phyloP scores from a whole-genome alignment of 2,888 invertebrate genomes.

The Macrosiphum euphorbiae region DNA sequence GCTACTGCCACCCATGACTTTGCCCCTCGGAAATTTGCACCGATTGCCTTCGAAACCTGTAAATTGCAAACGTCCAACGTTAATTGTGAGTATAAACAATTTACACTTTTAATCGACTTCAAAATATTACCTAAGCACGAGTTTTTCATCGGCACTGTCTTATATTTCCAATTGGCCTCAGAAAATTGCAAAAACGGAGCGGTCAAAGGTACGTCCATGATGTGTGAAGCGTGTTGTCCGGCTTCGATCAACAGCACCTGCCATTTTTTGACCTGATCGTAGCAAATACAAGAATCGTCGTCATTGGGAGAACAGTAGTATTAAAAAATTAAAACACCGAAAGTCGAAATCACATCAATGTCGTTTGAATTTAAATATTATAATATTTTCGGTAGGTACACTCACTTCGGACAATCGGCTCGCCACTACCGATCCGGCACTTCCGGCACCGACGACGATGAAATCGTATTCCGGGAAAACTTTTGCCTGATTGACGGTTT shows the following conservation, averaged over 20 bases:
- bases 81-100: neutral
- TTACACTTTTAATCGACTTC: neutral
- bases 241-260: constrained; percentile 73
- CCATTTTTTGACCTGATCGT: constrained; percentile 69
- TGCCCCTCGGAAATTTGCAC: neutral
- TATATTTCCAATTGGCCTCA: constrained; percentile 73
- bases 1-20: constrained; percentile 80
- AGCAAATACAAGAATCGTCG: neutral
- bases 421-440: constrained; percentile 71
- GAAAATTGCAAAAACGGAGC: constrained; percentile 72
- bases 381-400: neutral
- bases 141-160: constrained; percentile 71
- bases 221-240: constrained; percentile 71
- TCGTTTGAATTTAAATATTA: neutral
- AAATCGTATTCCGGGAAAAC: constrained; percentile 77
- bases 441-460: constrained; percentile 82
- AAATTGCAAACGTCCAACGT: neutral
- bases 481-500: constrained; percentile 75
- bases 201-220: constrained; percentile 72
- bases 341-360: neutral
- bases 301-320: neutral
- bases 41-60: constrained; percentile 44
- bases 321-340: neutral
- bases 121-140: constrained; percentile 69
- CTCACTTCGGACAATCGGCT: constrained; percentile 71